These are phyloP conservation scores for Araneus ventricosus DNA, from an alignment of 1,140 invertebrate species.

Conservation along the genomic window DNA sequence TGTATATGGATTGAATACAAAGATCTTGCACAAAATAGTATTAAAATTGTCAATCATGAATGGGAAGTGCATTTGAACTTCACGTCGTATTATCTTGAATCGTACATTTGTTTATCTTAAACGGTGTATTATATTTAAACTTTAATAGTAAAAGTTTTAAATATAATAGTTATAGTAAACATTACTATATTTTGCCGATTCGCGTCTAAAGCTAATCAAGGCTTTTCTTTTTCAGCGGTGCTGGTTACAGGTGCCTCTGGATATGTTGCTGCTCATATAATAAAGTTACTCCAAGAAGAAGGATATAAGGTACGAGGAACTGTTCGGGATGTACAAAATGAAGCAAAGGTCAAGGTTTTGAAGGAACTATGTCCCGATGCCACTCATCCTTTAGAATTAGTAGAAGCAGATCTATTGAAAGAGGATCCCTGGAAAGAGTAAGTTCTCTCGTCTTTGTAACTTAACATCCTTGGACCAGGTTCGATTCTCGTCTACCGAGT, in stretches of 20 bases:
- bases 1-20: too few relatives aligned
- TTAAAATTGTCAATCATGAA: too few relatives aligned
- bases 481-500: background rate
- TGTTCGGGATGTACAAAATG: conserved; percentile 81
- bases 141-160: too few relatives aligned
- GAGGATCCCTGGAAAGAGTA: conserved; percentile 79
- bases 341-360: conserved; percentile 79
- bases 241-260: conserved; percentile 84
- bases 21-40: too few relatives aligned
- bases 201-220: too few relatives aligned
- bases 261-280: conserved; percentile 82
- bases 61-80: too few relatives aligned
- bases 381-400: conserved; percentile 81
- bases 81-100: too few relatives aligned
- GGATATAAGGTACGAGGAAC: conserved; percentile 83
- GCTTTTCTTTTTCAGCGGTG: conserved; percentile 80
- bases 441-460: conserved; percentile 53
- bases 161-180: too few relatives aligned
- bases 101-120: too few relatives aligned
- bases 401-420: conserved; percentile 81
- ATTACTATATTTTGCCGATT: too few relatives aligned
- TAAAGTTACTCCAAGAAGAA: conserved; percentile 81
- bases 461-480: too few relatives aligned
- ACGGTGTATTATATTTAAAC: too few relatives aligned
- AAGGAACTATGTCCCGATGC: conserved; percentile 80